phyloP scores from a whole-genome alignment of 2,888 invertebrate species.

The Timema cristinae region DNA sequence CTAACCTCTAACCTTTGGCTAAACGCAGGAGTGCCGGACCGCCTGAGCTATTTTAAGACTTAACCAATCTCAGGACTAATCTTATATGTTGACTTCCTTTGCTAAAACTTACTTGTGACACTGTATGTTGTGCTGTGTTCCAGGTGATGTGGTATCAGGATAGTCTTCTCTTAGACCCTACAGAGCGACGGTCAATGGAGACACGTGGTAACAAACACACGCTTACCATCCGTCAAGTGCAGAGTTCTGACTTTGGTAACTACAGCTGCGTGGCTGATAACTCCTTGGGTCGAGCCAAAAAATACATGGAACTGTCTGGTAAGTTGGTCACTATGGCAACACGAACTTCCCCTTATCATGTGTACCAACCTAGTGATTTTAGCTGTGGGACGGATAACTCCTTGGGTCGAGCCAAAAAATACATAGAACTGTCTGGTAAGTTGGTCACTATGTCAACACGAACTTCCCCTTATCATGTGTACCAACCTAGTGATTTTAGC shows the following conservation, averaged over 20 bases:
- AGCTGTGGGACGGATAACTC: conserved; percentile 58
- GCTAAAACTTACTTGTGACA: not conserved
- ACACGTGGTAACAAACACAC: conserved; percentile 65
- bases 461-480: no score
- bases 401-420: conserved; percentile 62
- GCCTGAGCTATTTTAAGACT: not conserved
- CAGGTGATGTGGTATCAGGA: conserved; percentile 71
- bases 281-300: conserved; percentile 61
- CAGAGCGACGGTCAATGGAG: conserved; percentile 67
- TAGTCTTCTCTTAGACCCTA: conserved; percentile 61
- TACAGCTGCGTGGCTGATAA: conserved; percentile 70
- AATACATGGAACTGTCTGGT: conserved; percentile 66
- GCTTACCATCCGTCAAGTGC: conserved; percentile 60
- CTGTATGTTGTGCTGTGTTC: conserved; percentile 25
- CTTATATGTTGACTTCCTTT: not conserved
- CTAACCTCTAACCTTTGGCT: not conserved
- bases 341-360: no score
- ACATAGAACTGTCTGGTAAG: conserved; percentile 62
- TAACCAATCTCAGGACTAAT: not conserved
- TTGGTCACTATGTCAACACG: no score
- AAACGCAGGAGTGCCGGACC: not conserved
- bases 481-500: no score
- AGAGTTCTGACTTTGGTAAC: conserved; percentile 66
- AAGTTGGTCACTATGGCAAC: conserved; percentile 18
- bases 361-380: no score